Conservation (phyloP, 1,140 invertebrate species). For the Trachelipus rathkii region DNA sequence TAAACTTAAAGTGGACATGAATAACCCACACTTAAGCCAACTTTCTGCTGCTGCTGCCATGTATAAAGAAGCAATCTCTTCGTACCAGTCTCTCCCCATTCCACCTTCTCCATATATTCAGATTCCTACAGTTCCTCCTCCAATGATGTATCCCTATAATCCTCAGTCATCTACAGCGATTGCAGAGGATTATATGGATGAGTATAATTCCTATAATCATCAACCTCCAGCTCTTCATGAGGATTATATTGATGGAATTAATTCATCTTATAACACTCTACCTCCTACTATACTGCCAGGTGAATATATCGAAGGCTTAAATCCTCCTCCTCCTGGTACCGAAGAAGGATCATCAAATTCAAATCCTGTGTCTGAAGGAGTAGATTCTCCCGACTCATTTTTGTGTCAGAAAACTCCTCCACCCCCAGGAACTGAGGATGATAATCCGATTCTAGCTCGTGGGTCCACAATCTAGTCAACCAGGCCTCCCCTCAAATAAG, state of each 20-base stretch:
- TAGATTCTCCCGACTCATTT: background rate
- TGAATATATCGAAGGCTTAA: background rate
- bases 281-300: background rate
- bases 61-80: background rate
- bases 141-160: background rate
- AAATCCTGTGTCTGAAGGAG: background rate
- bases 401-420: conserved; percentile 3
- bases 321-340: background rate
- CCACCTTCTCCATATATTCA: background rate
- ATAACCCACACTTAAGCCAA: background rate
- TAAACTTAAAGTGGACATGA: background rate
- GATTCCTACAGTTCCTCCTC: background rate
- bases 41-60: background rate
- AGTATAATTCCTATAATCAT: too few species aligned
- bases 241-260: too few species aligned
- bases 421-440: background rate
- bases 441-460: background rate
- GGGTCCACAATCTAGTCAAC: background rate
- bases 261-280: background rate
- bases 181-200: too few species aligned
- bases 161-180: too few species aligned
- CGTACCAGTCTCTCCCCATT: background rate
- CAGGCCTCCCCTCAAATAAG: background rate
- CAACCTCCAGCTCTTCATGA: too few species aligned
- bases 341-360: background rate